Conservation (phyloP, 1,140 invertebrate genomes). For the Hypsibius dujardini region DNA sequence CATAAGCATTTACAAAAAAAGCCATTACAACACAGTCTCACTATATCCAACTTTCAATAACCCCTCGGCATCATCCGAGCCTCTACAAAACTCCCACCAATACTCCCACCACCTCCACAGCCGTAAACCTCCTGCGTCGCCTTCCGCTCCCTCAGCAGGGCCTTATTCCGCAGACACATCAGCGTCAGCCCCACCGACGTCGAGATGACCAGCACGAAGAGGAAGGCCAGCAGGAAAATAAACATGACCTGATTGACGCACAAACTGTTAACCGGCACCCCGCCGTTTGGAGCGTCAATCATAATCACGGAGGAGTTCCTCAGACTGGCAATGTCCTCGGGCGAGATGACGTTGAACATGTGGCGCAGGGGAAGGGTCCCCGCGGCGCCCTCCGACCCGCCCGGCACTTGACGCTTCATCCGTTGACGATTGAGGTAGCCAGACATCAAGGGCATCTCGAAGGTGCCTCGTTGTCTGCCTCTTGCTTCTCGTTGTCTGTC, state of each 20-base stretch:
- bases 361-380: neutral
- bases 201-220: neutral
- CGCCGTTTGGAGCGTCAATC: neutral
- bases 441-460: too few species aligned
- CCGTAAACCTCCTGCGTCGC: too few species aligned
- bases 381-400: neutral
- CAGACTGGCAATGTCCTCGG: neutral
- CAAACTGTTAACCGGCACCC: neutral
- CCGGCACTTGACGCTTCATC: too few species aligned
- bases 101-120: too few species aligned
- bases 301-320: constrained; percentile 3
- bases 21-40: too few species aligned
- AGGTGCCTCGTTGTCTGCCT: too few species aligned
- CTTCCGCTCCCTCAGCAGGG: neutral
- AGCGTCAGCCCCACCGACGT: neutral
- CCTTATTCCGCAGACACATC: neutral
- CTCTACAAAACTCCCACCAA: too few species aligned
- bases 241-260: constrained; percentile 13
- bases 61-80: too few species aligned
- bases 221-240: neutral
- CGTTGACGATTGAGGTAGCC: too few species aligned
- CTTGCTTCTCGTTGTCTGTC: too few species aligned
- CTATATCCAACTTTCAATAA: too few species aligned
- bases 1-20: too few species aligned
- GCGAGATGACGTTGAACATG: constrained; percentile 8